These are phyloP conservation scores for Proteles cristata DNA, from an alignment of 2,113 vertebrate species.

Conservation along the genomic window DNA sequence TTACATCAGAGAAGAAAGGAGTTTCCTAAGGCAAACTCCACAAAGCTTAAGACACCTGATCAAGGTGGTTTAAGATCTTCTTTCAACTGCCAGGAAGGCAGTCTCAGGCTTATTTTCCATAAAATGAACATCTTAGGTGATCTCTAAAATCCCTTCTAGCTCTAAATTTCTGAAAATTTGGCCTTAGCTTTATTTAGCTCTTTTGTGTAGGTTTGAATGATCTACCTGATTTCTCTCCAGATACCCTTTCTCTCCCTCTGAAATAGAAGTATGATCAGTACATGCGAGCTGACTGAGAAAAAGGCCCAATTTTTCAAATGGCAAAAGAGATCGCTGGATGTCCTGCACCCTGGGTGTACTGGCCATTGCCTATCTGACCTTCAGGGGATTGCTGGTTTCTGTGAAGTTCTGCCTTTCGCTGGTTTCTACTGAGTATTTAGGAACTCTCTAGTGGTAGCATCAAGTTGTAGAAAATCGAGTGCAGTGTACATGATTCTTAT, in stretches of 20 bases:
- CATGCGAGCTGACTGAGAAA: neutral
- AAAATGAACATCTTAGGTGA: neutral
- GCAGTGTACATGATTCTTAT: neutral
- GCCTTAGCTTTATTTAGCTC: neutral
- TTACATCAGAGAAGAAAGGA: neutral
- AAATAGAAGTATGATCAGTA: neutral
- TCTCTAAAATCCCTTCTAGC: neutral
- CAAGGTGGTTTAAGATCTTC: neutral
- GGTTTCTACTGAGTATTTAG: neutral
- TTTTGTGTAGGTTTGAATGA: conserved; percentile 5
- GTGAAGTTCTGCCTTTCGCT: neutral
- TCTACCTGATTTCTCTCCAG: neutral
- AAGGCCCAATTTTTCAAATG: neutral
- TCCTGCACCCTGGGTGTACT: neutral
- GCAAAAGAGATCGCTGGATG: neutral
- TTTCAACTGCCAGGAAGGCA: neutral
- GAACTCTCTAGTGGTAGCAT: neutral
- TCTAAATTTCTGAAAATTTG: neutral
- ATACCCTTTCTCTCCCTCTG: neutral
- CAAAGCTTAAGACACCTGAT: neutral
- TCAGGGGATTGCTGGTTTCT: neutral
- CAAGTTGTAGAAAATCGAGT: neutral
- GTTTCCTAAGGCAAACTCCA: neutral
- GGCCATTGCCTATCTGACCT: neutral
- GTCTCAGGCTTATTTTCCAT: neutral